phyloP scores from a whole-genome alignment of 2,888 invertebrate genomes.

The Hyppa rectilinea region DNA sequence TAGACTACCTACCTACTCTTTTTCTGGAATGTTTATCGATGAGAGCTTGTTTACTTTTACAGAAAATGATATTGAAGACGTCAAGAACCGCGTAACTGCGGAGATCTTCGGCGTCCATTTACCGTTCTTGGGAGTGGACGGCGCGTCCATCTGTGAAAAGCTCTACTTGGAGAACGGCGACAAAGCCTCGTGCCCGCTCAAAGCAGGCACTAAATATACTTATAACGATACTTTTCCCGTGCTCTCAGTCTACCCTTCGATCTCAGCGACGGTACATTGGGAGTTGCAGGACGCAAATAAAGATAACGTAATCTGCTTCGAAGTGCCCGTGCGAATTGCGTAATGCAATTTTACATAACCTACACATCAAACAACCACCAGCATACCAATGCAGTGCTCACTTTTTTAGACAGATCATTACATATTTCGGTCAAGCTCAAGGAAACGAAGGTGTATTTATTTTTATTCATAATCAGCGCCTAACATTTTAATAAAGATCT shows the following conservation, averaged over 20 bases:
- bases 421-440: conserved; percentile 13
- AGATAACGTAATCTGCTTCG: conserved; percentile 91
- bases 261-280: conserved; percentile 92
- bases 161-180: conserved; percentile 90
- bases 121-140: conserved; percentile 95
- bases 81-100: conserved; percentile 92
- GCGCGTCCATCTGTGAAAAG: conserved; percentile 92
- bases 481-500: background rate
- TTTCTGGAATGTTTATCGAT: background rate
- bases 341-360: conserved; percentile 39
- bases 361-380: background rate
- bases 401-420: conserved; percentile 8
- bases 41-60: conserved; percentile 68
- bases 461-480: background rate
- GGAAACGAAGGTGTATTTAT: conserved; percentile 2
- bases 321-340: conserved; percentile 92
- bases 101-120: conserved; percentile 91
- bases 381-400: conserved; percentile 8
- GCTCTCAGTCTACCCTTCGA: conserved; percentile 85
- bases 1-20: background rate
- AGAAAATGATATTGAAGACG: conserved; percentile 88
- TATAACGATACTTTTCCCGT: conserved; percentile 93
- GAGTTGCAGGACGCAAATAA: conserved; percentile 83
- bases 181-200: conserved; percentile 92
- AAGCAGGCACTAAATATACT: conserved; percentile 92